Evolutionary conservation across 2,888 invertebrate species (phyloP).

Genomic region (Ferdinandea cuprea): DNA sequence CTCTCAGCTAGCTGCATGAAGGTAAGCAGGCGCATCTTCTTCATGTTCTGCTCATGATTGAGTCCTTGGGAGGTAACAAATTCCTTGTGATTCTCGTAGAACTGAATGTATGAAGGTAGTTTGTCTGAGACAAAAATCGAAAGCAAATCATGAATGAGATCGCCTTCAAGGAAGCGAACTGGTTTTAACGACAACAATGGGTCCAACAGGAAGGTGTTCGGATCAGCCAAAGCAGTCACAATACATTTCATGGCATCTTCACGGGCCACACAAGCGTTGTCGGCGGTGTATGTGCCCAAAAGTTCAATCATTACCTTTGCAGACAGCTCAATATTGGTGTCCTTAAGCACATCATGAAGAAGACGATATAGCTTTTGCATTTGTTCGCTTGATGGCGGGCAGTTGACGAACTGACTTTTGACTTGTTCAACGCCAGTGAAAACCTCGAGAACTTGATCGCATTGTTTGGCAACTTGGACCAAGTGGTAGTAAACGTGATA

Average conservation of each 20-base stretch:
- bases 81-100: constrained; percentile 96
- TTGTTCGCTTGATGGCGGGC: constrained; percentile 93
- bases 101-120: constrained; percentile 94
- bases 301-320: constrained; percentile 98
- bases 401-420: constrained; percentile 90
- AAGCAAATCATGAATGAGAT: constrained; percentile 96
- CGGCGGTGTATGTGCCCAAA: constrained; percentile 97
- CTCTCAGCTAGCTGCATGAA: constrained; percentile 99
- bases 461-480: constrained; percentile 93
- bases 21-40: constrained; percentile 97
- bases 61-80: constrained; percentile 92
- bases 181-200: constrained; percentile 96
- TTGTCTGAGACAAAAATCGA: constrained; percentile 98
- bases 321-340: constrained; percentile 94
- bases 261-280: constrained; percentile 97
- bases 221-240: constrained; percentile 96
- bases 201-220: constrained; percentile 97
- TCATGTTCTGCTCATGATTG: constrained; percentile 96
- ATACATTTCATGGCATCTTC: constrained; percentile 99
- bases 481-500: constrained; percentile 97
- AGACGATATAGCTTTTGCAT: constrained; percentile 95
- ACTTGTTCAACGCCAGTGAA: constrained; percentile 93
- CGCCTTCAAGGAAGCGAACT: constrained; percentile 96
- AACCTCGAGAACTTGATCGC: constrained; percentile 92
- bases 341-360: constrained; percentile 94